phyloP scores from a whole-genome alignment of 23 tunicate genomes.

The Aplidium turbinatum region DNA sequence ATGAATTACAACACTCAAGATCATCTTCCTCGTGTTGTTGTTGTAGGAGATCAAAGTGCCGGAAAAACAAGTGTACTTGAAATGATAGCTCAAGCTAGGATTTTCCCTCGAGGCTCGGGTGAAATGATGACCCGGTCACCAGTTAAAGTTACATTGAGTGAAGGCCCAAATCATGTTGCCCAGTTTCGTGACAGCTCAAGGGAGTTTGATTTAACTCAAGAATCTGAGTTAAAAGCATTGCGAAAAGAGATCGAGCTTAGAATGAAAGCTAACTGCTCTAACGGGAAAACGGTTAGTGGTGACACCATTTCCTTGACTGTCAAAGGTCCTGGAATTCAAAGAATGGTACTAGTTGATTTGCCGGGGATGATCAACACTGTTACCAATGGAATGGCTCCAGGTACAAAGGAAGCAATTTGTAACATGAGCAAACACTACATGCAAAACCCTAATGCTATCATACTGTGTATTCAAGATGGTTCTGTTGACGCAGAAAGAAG shows the following conservation, averaged over 20 bases:
- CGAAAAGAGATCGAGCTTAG: constrained; percentile 91
- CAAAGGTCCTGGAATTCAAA: constrained; percentile 92
- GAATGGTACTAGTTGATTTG: constrained; percentile 99
- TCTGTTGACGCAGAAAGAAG: constrained; percentile 98
- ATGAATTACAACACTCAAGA: constrained; percentile 83
- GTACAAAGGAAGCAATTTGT: constrained; percentile 89
- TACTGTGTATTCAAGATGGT: constrained; percentile 98
- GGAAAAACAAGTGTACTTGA: constrained; percentile 98
- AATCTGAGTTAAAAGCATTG: constrained; percentile 64
- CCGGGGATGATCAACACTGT: constrained; percentile 98
- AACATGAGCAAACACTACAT: constrained; percentile 89
- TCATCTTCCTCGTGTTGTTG: constrained; percentile 90
- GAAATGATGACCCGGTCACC: constrained; percentile 99
- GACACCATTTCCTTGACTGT: constrained; percentile 90
- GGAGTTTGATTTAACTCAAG: constrained; percentile 81
- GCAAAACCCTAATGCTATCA: constrained; percentile 96
- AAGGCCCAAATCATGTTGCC: constrained; percentile 96
- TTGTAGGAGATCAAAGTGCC: constrained; percentile 98
- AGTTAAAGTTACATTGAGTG: constrained; percentile 96
- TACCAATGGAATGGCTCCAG: constrained; percentile 97
- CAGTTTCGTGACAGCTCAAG: constrained; percentile 87
- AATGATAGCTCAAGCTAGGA: constrained; percentile 94
- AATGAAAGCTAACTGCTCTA: constrained; percentile 83
- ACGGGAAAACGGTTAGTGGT: constrained; percentile 79
- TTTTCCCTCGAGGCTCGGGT: constrained; percentile 96